Evolutionary conservation across 2,113 vertebrate species (phyloP), one percentile per base, ranked within the genome.

Genomic region (Meleagris gallopavo): DNA sequence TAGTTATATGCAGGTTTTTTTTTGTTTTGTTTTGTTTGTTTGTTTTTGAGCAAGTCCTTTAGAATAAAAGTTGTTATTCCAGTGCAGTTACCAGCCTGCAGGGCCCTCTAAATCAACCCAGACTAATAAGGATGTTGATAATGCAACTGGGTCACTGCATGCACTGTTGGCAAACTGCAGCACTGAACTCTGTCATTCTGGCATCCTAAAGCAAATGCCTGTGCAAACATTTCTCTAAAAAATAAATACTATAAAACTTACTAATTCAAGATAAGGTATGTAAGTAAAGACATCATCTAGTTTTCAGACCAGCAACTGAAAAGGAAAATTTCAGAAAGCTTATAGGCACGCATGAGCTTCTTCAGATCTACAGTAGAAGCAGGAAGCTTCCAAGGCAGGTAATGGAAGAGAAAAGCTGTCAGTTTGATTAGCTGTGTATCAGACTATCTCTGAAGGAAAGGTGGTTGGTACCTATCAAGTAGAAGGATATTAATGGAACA

Each of bases 321-420:
- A 80, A 55, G 8, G 7, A 22, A 83, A 41, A 71, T 54, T 60
- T 17, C 70, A 22, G 14, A 7, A 71, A 54, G 7, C 22, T 61
- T 80, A 19, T 2, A 9, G 34, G 18, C 16, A 71, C 4, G 11
- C 7, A n/a, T 24, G 29, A 83, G 3, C 20, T 79, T 52, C 41
- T 36, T 80, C 48, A 60, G 30, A 12, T 60, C 25, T 55, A 14
- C 32, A 55, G 16, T 3, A 72, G 40, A 72, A 76, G 15, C 18
- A 55, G 41, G 29, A 64, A 64, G 7, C 7, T 82, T 92, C 71
- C n/a, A 11, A 58, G 61, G n/a, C 22, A 58, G 0, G 0, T 65
- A 74, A 60, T 2, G n/a, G 72, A 13, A 54, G n/a, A 38, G 55
- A 70, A 80, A 54, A 50, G 7, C 41, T 71, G 36, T 50, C 20